Base-by-base conservation (phyloP, 2,113 vertebrate species). In the Chrysochloris asiatica region DNA sequence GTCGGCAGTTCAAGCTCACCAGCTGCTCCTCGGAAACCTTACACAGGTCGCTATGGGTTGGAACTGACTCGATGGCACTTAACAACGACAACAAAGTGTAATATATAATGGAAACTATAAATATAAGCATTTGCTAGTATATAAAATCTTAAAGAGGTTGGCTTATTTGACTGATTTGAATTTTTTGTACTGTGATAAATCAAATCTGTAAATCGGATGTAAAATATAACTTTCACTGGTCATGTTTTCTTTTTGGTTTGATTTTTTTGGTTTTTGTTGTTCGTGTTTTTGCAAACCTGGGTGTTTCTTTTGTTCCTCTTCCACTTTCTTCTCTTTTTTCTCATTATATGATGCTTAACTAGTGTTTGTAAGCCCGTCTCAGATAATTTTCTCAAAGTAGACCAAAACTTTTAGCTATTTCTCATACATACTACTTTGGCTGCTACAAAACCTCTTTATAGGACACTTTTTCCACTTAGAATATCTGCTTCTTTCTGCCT, bases 51-150 rank as follows among this genome's bases (percentile, higher is more conserved):
- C n/a, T n/a, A n/a, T n/a, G n/a, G n/a, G n/a, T n/a, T n/a, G n/a
- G n/a, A n/a, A n/a, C n/a, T n/a, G n/a, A n/a, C n/a, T n/a, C n/a
- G n/a, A n/a, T n/a, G n/a, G n/a, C n/a, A n/a, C n/a, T n/a, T n/a
- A n/a, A n/a, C n/a, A n/a, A n/a, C n/a, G n/a, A n/a, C n/a, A 13
- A 83, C 47, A 77, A 36, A 72, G 69, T 87, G n/a, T n/a, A n/a
- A n/a, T 81, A 89, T 3, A 52, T 83, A 63, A 73, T 88, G 2
- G 80, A 86, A 94, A 89, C 59, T 85, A 88, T 47, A 88, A 76
- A 54, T 41, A 6, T 65, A 82, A 69, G 41, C 36, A 69, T 26
- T 54, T 81, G 75, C 8, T 71, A 8, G 73, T 86, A 43, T 24
- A 9, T 52, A 81, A 89, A 86, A 45, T 52, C 69, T 83, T 30